Base-by-base conservation (phyloP, 2,113 vertebrate species). In the Siniperca knerii region DNA sequence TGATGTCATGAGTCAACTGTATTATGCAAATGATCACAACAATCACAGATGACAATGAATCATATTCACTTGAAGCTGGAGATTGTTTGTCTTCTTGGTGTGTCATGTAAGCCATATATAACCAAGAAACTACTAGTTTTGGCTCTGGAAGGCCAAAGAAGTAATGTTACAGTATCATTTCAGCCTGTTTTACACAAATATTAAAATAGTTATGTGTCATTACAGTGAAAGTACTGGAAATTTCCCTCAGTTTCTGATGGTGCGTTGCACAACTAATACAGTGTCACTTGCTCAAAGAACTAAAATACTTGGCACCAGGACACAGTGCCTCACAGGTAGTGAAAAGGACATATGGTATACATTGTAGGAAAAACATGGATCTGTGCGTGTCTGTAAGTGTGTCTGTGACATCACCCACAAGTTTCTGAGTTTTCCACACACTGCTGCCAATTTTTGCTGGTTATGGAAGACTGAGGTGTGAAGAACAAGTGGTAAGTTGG, bases 1-100 rank as follows among this genome's bases (percentile, higher is more conserved):
- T 42, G 29, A 42, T 16, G 72, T 16, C 71, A 68, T 15, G 33
- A 62, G 6, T 55, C 42, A 60, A 11, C 18, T 46, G 20, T 48
- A 46, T 29, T 21, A 44, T 33, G 33, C 18, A 69, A 68, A 48
- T 16, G 2, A 60, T 37, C 58, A 20, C 35, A 65, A 7, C 62
- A 58, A 21, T 57, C 37, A 65, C 48, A 72, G 58, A 77, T 58
- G 12, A 50, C 61, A 52, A 7, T 33, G 33, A 73, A 29, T 67
- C 67, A 46, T 60, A 29, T 29, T 35, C 15, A 35, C 68, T 40
- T 23, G 23, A 64, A 29, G 67, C 29, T 42, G 4, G 8, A 69
- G 23, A 18, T 62, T 44, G 33, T 62, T 54, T 33, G n/a, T 46
- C 40, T n/a, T 23, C 33, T 23, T 33, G 2, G 16, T 46, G 44